Conservation (phyloP, 2,888 invertebrate genomes). For the Steinernema hermaphroditum region DNA sequence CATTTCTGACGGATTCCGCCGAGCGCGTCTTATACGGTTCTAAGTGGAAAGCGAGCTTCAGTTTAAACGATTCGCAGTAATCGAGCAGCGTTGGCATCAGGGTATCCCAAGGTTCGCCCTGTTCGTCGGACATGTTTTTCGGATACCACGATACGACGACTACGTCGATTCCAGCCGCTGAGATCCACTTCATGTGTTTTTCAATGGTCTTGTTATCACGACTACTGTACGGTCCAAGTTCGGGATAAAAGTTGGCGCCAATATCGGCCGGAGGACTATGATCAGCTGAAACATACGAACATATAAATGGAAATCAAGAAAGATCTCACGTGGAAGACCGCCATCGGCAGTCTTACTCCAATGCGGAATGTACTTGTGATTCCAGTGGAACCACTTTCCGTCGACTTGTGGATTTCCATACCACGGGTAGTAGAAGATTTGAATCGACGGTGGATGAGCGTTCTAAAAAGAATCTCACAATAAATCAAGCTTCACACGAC, state of each 20-base stretch:
- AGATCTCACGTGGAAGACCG: not conserved
- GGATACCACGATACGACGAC: conserved; percentile 73
- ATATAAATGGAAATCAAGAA: not conserved
- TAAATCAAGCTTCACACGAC: too few relatives aligned
- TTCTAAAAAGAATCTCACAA: conserved; percentile 49
- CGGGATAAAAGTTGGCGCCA: conserved; percentile 71
- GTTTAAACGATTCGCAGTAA: conserved; percentile 61
- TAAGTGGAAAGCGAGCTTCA: conserved; percentile 68
- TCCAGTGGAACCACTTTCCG: conserved; percentile 68
- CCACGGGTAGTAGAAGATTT: conserved; percentile 70
- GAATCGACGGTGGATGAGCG: conserved; percentile 54
- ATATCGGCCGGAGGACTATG: conserved; percentile 72
- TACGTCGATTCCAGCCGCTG: conserved; percentile 72
- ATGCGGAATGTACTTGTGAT: conserved; percentile 66
- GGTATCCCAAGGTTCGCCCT: conserved; percentile 45
- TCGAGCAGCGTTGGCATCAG: conserved; percentile 63
- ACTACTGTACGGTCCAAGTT: conserved; percentile 71
- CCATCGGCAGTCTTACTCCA: conserved; percentile 6
- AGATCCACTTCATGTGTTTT: conserved; percentile 73
- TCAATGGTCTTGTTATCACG: conserved; percentile 65
- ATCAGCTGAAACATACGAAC: conserved; percentile 45
- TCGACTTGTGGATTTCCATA: conserved; percentile 55
- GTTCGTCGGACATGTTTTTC: conserved; percentile 37
- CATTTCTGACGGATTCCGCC: conserved; percentile 54
- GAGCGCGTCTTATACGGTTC: conserved; percentile 70